phyloP scores from a whole-genome alignment of 2,888 invertebrate species.

The Scaptomyza caliginosa region DNA sequence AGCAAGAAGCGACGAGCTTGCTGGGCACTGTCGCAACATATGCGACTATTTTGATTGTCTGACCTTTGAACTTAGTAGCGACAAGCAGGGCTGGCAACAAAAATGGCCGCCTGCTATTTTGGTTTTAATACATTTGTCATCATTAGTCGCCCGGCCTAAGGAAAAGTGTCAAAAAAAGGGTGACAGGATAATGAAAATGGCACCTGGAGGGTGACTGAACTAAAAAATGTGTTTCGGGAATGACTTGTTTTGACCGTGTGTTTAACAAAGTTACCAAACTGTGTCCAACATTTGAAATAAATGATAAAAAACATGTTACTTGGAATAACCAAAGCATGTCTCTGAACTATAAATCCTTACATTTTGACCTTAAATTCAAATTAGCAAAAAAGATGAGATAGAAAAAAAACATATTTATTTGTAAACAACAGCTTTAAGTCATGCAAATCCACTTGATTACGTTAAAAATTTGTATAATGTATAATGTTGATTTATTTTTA shows the following conservation, averaged over 20 bases:
- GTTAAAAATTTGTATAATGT: too few species aligned
- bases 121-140: slow-evolving; percentile 69
- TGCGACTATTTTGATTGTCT: slow-evolving; percentile 55
- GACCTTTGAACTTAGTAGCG: slow-evolving; percentile 61
- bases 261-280: slow-evolving; percentile 23
- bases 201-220: slow-evolving; percentile 33
- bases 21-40: slow-evolving; percentile 65
- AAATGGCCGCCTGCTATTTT: slow-evolving; percentile 20
- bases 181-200: slow-evolving; percentile 31
- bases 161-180: slow-evolving; percentile 35
- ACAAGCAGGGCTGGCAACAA: slow-evolving; percentile 19
- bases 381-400: not conserved
- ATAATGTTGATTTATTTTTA: not conserved
- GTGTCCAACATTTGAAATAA: slow-evolving; percentile 24
- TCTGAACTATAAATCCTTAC: slow-evolving; percentile 28
- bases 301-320: slow-evolving; percentile 21
- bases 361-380: slow-evolving; percentile 28
- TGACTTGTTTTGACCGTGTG: slow-evolving; percentile 1
- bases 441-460: too few species aligned
- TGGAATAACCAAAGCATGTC: slow-evolving; percentile 8
- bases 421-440: not conserved
- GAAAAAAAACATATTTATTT: not conserved
- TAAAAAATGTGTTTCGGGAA: slow-evolving; percentile 11
- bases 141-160: slow-evolving; percentile 66
- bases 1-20: not conserved